These are phyloP conservation scores for Pygathrix nemaeus DNA, from an alignment of 2,113 vertebrate genomes.

Conservation along the genomic window DNA sequence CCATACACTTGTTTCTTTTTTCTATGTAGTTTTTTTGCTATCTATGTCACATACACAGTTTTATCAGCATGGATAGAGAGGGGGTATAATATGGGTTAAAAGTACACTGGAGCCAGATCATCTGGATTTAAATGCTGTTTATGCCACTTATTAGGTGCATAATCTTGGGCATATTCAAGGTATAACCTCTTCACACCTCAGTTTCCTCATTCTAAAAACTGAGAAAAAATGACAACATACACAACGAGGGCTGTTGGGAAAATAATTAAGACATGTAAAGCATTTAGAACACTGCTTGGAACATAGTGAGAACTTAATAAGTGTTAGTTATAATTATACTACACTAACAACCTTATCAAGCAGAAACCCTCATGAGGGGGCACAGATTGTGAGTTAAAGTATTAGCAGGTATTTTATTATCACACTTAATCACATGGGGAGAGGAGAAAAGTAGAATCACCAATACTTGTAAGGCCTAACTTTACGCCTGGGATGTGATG, in stretches of 20 bases:
- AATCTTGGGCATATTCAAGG: not conserved
- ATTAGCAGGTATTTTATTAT: not conserved
- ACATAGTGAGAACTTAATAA: not conserved
- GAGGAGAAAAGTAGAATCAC: not conserved
- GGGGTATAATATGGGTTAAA: not conserved
- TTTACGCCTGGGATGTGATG: not conserved
- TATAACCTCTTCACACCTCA: not conserved
- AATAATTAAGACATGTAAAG: not conserved
- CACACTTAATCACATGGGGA: not conserved
- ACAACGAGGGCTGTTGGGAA: not conserved
- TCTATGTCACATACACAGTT: not conserved
- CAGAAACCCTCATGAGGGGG: not conserved
- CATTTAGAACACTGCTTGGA: not conserved
- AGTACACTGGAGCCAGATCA: not conserved
- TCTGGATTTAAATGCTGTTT: not conserved
- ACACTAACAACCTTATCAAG: not conserved
- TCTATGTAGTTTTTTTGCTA: not conserved
- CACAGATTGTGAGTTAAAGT: not conserved
- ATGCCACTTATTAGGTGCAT: not conserved
- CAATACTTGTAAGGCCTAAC: not conserved
- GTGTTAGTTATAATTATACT: not conserved
- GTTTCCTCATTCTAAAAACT: not conserved
- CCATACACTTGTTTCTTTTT: not conserved
- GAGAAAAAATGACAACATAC: conserved; percentile 4
- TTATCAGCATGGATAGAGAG: not conserved